Conservation (phyloP, 2,888 invertebrate species). For the Anaspis maculata region DNA sequence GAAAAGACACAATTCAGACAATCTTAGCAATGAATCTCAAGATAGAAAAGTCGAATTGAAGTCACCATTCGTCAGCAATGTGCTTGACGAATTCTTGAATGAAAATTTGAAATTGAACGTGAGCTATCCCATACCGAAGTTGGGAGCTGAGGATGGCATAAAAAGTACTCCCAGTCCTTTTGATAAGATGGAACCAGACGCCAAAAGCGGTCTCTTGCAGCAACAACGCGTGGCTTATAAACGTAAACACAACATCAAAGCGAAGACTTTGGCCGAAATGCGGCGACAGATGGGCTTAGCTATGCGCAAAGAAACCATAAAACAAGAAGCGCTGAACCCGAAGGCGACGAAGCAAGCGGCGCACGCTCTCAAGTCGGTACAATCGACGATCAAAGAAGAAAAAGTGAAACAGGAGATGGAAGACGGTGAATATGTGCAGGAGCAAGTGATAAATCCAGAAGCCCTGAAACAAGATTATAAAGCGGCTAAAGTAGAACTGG, state of each 20-base stretch:
- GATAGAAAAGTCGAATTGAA: too few species aligned
- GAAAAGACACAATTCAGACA: too few species aligned
- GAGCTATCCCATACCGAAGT: slow-evolving; percentile 38
- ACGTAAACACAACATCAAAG: slow-evolving; percentile 25
- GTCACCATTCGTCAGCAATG: slow-evolving; percentile 44
- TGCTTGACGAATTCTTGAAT: slow-evolving; percentile 45
- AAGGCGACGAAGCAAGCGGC: slow-evolving; percentile 1
- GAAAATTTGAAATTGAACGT: slow-evolving; percentile 42
- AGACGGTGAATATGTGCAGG: too few species aligned
- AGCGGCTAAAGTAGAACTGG: too few species aligned
- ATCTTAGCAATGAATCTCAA: too few species aligned
- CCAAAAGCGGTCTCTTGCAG: neutral
- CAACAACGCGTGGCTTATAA: neutral
- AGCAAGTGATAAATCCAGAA: too few species aligned
- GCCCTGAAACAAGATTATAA: too few species aligned
- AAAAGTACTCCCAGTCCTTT: slow-evolving; percentile 12
- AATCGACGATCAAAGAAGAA: too few species aligned
- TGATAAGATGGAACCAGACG: neutral
- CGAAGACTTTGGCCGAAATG: slow-evolving; percentile 49
- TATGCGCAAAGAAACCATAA: slow-evolving; percentile 2
- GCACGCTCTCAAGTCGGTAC: too few species aligned
- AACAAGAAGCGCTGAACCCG: slow-evolving; percentile 1
- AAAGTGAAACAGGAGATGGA: too few species aligned
- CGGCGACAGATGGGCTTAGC: slow-evolving; percentile 41
- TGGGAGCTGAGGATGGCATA: slow-evolving; percentile 31